These are phyloP conservation scores for Champsocephalus gunnari DNA, from an alignment of 2,797 vertebrate genomes.

Conservation along the genomic window DNA sequence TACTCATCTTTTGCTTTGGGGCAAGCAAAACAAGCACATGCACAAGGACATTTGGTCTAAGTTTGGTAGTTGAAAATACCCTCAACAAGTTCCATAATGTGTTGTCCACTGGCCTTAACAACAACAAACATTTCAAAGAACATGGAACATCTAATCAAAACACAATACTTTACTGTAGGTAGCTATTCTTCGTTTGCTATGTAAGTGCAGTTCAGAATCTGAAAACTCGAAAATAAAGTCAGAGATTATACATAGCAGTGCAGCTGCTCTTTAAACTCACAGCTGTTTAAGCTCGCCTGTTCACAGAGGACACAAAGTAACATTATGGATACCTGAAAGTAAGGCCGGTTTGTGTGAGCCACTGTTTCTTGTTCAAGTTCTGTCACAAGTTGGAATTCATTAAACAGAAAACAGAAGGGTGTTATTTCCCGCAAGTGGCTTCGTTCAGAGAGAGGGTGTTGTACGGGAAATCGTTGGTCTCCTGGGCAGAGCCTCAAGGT, in stretches of 20 bases:
- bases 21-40: constrained; percentile 7
- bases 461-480: constrained; percentile 59
- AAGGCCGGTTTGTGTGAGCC: constrained; percentile 48
- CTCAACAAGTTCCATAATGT: constrained; percentile 11
- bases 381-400: constrained; percentile 52
- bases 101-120: constrained; percentile 2
- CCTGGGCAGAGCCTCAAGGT: constrained; percentile 60
- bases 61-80: constrained; percentile 10
- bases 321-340: constrained; percentile 55
- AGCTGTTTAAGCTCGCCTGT: constrained; percentile 52
- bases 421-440: constrained; percentile 56
- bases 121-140: constrained; percentile 32
- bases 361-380: constrained; percentile 34
- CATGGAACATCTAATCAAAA: constrained; percentile 19
- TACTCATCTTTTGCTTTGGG: constrained; percentile 35
- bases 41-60: constrained; percentile 22
- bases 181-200: background rate
- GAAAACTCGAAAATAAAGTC: constrained; percentile 18
- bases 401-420: constrained; percentile 54
- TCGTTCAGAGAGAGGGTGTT: constrained; percentile 30
- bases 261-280: constrained; percentile 57
- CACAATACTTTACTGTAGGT: background rate
- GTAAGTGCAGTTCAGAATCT: constrained; percentile 9
- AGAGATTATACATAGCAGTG: constrained; percentile 7
- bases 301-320: constrained; percentile 36